These are phyloP conservation scores for Microtus montanus DNA, from an alignment of 2,113 vertebrate genomes.

Conservation along the genomic window DNA sequence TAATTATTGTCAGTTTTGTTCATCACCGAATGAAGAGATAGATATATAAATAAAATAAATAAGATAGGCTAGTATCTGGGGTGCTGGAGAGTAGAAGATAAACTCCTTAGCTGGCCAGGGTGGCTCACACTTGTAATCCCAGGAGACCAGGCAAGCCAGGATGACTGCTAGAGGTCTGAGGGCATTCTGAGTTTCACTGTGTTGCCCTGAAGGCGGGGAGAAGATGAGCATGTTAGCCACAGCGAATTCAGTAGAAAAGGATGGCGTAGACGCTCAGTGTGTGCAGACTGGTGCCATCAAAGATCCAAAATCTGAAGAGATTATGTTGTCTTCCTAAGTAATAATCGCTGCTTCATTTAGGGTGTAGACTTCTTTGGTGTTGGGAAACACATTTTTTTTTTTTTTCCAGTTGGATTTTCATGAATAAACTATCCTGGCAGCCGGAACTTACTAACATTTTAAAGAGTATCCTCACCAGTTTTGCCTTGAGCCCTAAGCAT, in stretches of 20 bases:
- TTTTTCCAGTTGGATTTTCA: slow-evolving; percentile 14
- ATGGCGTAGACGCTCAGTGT: not conserved
- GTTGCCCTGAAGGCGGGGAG: not conserved
- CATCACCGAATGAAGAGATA: too few species aligned
- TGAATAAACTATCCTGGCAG: not conserved
- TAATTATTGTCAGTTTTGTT: not conserved
- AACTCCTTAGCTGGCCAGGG: not conserved
- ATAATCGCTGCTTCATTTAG: not conserved
- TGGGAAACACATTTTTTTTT: slow-evolving; percentile 2
- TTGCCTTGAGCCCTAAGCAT: slow-evolving; percentile 10
- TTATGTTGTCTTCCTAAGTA: not conserved
- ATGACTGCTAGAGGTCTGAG: not conserved
- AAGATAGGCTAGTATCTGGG: not conserved
- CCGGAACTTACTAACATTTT: slow-evolving; percentile 36
- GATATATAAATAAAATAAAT: too few species aligned
- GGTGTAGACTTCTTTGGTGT: not conserved
- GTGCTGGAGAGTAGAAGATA: not conserved
- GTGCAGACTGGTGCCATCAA: not conserved
- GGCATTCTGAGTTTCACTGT: not conserved
- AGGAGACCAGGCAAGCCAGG: not conserved
- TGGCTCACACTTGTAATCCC: not conserved
- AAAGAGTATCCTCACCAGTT: slow-evolving; percentile 11
- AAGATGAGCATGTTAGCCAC: fast-evolving
- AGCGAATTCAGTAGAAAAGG: not conserved
- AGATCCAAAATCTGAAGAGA: not conserved